Conservation (phyloP, 2,113 vertebrate species). For the Colinus virginianus region DNA sequence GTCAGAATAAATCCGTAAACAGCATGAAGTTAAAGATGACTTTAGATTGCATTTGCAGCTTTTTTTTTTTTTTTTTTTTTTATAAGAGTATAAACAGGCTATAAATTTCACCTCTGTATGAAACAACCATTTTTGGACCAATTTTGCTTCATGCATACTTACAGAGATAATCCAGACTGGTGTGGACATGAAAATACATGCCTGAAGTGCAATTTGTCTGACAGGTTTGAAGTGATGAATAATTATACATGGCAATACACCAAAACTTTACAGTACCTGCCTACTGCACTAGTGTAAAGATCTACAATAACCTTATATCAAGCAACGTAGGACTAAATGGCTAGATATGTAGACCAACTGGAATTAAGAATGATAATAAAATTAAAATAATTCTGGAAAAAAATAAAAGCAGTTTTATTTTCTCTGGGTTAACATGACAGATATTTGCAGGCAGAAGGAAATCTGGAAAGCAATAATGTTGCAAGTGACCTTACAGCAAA, state of each 20-base stretch:
- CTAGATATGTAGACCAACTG: neutral
- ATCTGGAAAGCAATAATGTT: neutral
- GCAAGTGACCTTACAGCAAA: neutral
- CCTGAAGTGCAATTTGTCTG: neutral
- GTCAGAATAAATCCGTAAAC: neutral
- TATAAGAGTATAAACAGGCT: neutral
- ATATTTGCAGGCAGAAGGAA: neutral
- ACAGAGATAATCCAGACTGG: neutral
- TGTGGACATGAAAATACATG: neutral
- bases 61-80: neutral
- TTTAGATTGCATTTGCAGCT: neutral
- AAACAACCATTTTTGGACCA: neutral
- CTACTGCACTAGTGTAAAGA: neutral
- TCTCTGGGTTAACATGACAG: neutral
- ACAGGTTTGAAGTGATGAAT: neutral
- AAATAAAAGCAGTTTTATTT: neutral
- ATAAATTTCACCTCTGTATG: neutral
- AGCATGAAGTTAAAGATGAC: neutral
- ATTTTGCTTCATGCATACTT: neutral
- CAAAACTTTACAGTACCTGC: neutral
- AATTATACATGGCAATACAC: neutral
- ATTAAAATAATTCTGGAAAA: neutral
- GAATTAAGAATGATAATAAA: neutral
- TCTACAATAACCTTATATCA: neutral
- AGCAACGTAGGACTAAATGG: neutral